Evolutionary conservation across 2,888 invertebrate genomes (phyloP).

Genomic region (Lamproptera curius): DNA sequence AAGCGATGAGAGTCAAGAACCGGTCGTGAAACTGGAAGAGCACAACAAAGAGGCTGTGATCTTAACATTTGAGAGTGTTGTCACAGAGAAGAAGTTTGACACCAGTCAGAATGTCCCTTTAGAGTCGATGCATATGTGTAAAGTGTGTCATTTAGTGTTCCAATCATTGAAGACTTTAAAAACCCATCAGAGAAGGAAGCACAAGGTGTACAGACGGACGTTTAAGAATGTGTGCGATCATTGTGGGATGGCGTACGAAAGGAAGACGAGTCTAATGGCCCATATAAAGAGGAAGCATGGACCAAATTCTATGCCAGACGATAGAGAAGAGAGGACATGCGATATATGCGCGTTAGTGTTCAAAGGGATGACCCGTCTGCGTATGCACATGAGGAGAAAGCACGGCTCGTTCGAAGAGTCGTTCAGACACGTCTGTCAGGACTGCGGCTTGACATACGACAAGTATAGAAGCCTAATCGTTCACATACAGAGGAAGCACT

Average conservation of each 20-base stretch:
- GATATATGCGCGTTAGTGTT: conserved; percentile 66
- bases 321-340: conserved; percentile 53
- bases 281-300: conserved; percentile 66
- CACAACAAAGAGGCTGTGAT: conserved; percentile 52
- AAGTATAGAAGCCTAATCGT: conserved; percentile 61
- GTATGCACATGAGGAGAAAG: conserved; percentile 68
- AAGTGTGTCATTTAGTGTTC: conserved; percentile 66
- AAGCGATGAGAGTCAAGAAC: conserved; percentile 51
- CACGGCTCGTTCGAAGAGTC: conserved; percentile 59
- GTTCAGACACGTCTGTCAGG: conserved; percentile 53
- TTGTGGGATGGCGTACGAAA: conserved; percentile 64
- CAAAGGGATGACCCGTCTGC: conserved; percentile 54
- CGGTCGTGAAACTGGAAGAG: conserved; percentile 49
- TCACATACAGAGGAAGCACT: conserved; percentile 61
- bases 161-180: conserved; percentile 52
- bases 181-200: conserved; percentile 61
- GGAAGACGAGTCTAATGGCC: conserved; percentile 59
- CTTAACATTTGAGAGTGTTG: conserved; percentile 58
- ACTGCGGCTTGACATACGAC: conserved; percentile 64
- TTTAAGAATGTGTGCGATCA: conserved; percentile 59
- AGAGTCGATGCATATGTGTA: conserved; percentile 43
- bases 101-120: conserved; percentile 23
- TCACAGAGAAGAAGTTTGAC: conserved; percentile 39
- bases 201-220: conserved; percentile 48
- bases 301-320: conserved; percentile 46